These are phyloP conservation scores for Muscicapa comitata DNA, from an alignment of 2,797 vertebrate genomes.

Conservation along the genomic window DNA sequence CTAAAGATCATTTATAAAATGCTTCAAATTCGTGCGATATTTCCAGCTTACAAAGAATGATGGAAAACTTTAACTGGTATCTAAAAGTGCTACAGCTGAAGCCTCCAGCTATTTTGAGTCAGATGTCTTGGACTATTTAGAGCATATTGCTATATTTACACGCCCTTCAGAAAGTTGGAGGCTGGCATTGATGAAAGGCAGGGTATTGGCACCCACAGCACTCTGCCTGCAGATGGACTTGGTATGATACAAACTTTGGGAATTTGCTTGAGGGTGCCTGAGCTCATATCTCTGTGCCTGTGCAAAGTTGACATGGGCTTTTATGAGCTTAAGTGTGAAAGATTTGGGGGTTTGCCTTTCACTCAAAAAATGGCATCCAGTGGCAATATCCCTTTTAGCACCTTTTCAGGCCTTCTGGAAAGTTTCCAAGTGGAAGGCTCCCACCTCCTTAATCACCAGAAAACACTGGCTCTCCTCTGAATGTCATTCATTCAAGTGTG, in stretches of 20 bases:
- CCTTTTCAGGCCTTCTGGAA: slow-evolving; percentile 41
- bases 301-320: not conserved
- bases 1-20: not conserved
- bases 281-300: not conserved
- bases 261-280: not conserved
- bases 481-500: slow-evolving; percentile 37
- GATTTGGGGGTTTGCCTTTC: not conserved
- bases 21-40: not conserved
- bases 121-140: not conserved
- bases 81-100: not conserved
- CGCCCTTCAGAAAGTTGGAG: not conserved
- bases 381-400: slow-evolving; percentile 35
- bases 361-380: not conserved
- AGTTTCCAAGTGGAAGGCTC: slow-evolving; percentile 31
- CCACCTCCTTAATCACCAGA: slow-evolving; percentile 44
- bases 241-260: not conserved
- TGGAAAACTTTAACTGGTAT: not conserved
- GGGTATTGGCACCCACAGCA: not conserved
- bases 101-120: not conserved
- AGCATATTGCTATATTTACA: not conserved
- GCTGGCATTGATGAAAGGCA: not conserved
- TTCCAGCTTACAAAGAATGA: not conserved
- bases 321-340: not conserved
- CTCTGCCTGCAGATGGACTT: not conserved
- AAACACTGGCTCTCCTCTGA: not conserved